Base-by-base conservation (phyloP, 2,113 vertebrate genomes). In the Erinaceus europaeus region DNA sequence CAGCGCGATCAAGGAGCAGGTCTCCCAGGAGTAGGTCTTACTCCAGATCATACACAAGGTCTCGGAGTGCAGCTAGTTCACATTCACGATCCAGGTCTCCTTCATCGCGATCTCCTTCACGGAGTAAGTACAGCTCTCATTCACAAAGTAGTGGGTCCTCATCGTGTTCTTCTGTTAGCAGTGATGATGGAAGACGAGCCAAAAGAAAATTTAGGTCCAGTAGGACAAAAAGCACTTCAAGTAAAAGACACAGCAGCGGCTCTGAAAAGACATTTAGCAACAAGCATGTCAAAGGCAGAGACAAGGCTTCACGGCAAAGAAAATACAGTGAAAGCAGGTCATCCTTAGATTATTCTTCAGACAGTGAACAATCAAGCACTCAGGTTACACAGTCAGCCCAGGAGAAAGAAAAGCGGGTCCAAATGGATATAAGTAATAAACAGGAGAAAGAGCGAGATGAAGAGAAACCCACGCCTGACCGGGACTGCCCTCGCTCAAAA, bases 11-110 rank as follows among this genome's bases (percentile, higher is more conserved):
- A 5, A 96, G 89, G 65, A 98, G 97, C 93, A 97, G 97, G 5
- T 98, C 98, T 52, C 98, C 98, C 29, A 97, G 96, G 67, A 98
- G 98, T 64, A 96, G 95, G n/a, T 98, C 98, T 0, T 98, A 97
- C 84, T 98, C 98, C 4, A 97, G 96, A 6, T 99, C 98, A 0
- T 98, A 96, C 27, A 97, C 98, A 0, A 96, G 95, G 36, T 99
- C 99, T 5, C 97, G 95, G 38, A 98, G 98, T 88, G 95, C 79
- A 4, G 98, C 97, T 3, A 98, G 97, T 87, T 99, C 98, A 1
- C 97, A 93, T 65, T 98, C 98, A 3, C 96, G 96, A 18, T 98
- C 98, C 8, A 93, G 9, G 68, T 98, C 98, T 8, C 96, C 1
- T 6, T 97, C 97, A 9, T 97, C 94, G 27, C 91, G 97, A 13